Base-by-base conservation (phyloP, 2,888 invertebrate genomes). In the Melieria omissa region DNA sequence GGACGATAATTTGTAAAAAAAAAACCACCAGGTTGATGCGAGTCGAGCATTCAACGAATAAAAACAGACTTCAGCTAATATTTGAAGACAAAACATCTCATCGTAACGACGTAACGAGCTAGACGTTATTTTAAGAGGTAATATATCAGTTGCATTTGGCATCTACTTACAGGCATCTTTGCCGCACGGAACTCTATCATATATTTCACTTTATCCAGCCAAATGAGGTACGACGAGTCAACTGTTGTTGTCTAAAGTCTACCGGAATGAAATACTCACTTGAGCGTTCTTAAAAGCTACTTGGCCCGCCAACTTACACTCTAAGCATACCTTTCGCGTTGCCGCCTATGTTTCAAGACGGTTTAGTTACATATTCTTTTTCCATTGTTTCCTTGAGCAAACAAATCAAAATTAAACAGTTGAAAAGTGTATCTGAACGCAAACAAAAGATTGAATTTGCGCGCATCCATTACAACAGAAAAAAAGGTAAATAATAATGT, bases 121-220 rank as follows among this genome's bases (percentile, higher is more conserved):
- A 29, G 29, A 29, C 29, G 29, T 29, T 29, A 29, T 2, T 29
- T 29, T 3, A 29, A 29, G 29, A 29, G 29, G 29, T 29, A 29
- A 29, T 29, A 29, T 29, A 29, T 29, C 29, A 29, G 29, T 64
- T 58, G 57, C 60, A 70, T 76, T 75, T 73, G 71, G 75, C 74
- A 68, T 79, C 76, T 84, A 84, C 84, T 84, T 84, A 84, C 84
- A 83, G 82, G 84, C 84, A 79, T 82, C 78, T 82, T 77, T 84
- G 84, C 84, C 84, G 82, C 82, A 77, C 82, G 71, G 29, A 80
- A 47, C 67, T 45, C 29, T 29, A 29, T 29, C 29, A 29, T n/a
- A n/a, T 52, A 52, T 52, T 52, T 52, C 3, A 29, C 29, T 29
- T 29, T 29, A 29, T 29, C 29, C 29, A 29, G 29, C 29, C 29